Conservation (phyloP, 2,888 invertebrate species). For the Pachymerium ferrugineum region DNA sequence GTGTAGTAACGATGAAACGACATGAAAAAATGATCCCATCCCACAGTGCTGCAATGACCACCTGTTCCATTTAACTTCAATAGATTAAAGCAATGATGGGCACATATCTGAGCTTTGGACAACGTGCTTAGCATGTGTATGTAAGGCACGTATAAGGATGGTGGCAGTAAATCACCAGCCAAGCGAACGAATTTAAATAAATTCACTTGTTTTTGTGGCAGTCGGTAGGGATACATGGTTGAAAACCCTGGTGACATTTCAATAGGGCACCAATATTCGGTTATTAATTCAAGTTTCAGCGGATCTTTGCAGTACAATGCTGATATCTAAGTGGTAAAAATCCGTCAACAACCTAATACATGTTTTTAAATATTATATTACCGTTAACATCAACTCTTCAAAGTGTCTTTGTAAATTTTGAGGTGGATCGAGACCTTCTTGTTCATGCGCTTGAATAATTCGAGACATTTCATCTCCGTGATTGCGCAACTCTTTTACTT, state of each 20-base stretch:
- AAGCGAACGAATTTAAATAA: conserved; percentile 85
- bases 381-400: conserved; percentile 70
- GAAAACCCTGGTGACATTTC: conserved; percentile 44
- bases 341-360: background rate
- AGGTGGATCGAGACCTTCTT: conserved; percentile 69
- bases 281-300: conserved; percentile 60
- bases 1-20: conserved; percentile 60
- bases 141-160: conserved; percentile 78
- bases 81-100: conserved; percentile 69
- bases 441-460: conserved; percentile 59
- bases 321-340: conserved; percentile 52
- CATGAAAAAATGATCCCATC: conserved; percentile 79
- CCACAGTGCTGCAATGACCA: conserved; percentile 53
- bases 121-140: conserved; percentile 78
- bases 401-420: conserved; percentile 68
- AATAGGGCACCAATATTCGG: conserved; percentile 75
- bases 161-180: conserved; percentile 77
- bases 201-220: conserved; percentile 53
- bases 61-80: conserved; percentile 61
- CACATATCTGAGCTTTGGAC: conserved; percentile 66
- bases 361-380: conserved; percentile 31
- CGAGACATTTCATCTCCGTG: conserved; percentile 84
- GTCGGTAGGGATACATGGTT: conserved; percentile 44
- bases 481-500: conserved; percentile 70
- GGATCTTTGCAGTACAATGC: conserved; percentile 72